Evolutionary conservation across 2,888 invertebrate species (phyloP).

Genomic region (Poecilus cupreus): DNA sequence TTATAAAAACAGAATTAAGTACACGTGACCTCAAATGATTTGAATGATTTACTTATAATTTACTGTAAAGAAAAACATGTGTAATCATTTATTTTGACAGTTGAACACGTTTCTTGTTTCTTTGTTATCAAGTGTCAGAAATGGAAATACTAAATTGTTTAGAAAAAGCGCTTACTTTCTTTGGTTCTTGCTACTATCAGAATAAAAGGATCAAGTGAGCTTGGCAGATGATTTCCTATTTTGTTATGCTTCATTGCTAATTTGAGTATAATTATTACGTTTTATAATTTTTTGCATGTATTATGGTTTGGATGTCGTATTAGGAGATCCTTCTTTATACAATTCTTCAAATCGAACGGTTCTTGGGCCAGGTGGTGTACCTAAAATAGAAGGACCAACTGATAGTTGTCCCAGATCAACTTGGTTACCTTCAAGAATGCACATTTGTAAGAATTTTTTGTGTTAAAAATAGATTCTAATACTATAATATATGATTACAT

Average conservation of each 20-base stretch:
- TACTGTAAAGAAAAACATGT: too few relatives aligned
- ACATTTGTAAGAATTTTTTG: slow-evolving; percentile 78
- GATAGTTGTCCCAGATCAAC: slow-evolving; percentile 78
- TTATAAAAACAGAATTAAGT: too few relatives aligned
- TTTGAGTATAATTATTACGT: slow-evolving; percentile 63
- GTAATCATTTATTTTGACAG: too few relatives aligned
- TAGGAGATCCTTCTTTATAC: slow-evolving; percentile 71
- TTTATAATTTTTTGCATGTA: slow-evolving; percentile 67
- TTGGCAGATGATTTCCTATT: slow-evolving; percentile 13
- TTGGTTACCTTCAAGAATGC: slow-evolving; percentile 81
- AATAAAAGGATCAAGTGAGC: background rate
- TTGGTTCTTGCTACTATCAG: background rate
- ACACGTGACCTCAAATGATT: too few relatives aligned
- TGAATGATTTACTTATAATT: too few relatives aligned
- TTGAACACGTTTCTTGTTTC: too few relatives aligned
- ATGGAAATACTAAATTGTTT: too few relatives aligned
- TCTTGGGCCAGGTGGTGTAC: slow-evolving; percentile 73
- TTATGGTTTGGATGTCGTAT: slow-evolving; percentile 66
- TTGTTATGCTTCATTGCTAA: slow-evolving; percentile 58
- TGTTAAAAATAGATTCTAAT: slow-evolving; percentile 26
- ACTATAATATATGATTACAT: slow-evolving; percentile 9
- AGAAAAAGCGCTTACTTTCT: too few relatives aligned
- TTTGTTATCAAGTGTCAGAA: too few relatives aligned
- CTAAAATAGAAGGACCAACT: slow-evolving; percentile 77
- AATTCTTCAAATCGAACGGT: slow-evolving; percentile 69